Base-by-base conservation (phyloP, 2,797 vertebrate genomes). In the Protonibea diacanthus region DNA sequence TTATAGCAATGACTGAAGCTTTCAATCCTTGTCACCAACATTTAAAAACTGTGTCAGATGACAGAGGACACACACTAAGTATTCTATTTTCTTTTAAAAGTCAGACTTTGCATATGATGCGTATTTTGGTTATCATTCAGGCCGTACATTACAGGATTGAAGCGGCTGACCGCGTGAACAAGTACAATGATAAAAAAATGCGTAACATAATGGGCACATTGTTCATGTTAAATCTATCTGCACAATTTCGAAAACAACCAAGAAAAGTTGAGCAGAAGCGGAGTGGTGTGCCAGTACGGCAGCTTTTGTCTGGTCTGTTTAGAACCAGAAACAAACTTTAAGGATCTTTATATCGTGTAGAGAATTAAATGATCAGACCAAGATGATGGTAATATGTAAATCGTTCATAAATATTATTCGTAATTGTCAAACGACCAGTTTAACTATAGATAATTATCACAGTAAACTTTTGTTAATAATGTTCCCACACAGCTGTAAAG, bases 111-210 rank as follows among this genome's bases (percentile, higher is more conserved):
- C 68, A 70, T 6, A 25, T 6, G 11, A 1, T 13, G 2, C 73
- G 47, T 1, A 84, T 33, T 48, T 80, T 76, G 17, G 53, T 56
- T 27, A 73, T 13, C n/a, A 11, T 73, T 71, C 4, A 84, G 47
- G 0, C 82, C 82, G 8, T 84, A 80, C 2, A 80, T 3, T 8
- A 83, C 2, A 10, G 76, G 81, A n/a, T 48, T 83, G 12, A 78
- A 82, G 53, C 1, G 80, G 80, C 29, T 78, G 80, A 15, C 53
- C 53, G 48, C 1, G 45, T 63, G 0, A 84, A 17, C 3, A 29
- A 84, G 57, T 85, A 81, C 0, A 78, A 56, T 0, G 83, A 85
- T 10, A 85, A 17, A 14, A 81, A 4, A 2, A 75, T 53, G 0
- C 66, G 40, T 12, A 75, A 8, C 7, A 25, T 11, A 0, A 12